Percentiles rank a stretch among this genome's conserved stretches.
These are phyloP conservation scores for Anoncus sp. DNA, from an alignment of 2,888 invertebrate species.

Conservation along the genomic window DNA sequence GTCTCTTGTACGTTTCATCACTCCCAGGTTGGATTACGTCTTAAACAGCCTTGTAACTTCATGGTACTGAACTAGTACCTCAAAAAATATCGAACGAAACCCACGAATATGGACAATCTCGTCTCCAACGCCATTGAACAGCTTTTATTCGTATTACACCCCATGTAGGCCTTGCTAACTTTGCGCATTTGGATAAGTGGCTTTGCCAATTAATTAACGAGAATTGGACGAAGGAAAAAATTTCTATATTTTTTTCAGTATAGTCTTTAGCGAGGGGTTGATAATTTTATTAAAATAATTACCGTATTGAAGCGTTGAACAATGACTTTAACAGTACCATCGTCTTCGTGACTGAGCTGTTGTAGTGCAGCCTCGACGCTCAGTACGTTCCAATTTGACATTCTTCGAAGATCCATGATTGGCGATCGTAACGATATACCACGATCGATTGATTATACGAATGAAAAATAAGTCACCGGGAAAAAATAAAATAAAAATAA, in stretches of 20 bases:
- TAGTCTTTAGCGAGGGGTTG: not conserved
- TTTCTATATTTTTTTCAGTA: no score
- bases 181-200: no score
- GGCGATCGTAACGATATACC: constrained; percentile 36
- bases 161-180: no score
- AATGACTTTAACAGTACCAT: constrained; percentile 69
- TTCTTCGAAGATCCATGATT: constrained; percentile 80
- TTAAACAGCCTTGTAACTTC: no score
- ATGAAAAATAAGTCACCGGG: constrained; percentile 27
- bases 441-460: constrained; percentile 22
- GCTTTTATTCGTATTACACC: no score
- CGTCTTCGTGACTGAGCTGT: constrained; percentile 78
- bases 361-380: constrained; percentile 81
- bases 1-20: no score
- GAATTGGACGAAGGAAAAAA: no score
- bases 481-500: constrained; percentile 15
- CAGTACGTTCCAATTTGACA: constrained; percentile 83
- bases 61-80: no score
- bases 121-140: no score
- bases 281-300: constrained; percentile 50
- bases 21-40: no score
- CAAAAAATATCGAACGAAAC: no score
- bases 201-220: not conserved
- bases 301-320: constrained; percentile 78
- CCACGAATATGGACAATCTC: no score